A percentile compares a stretch with the other conserved stretches of the same genome.
phyloP scores from a whole-genome alignment of 1,140 invertebrate genomes.

The Zaprionus taronus region DNA sequence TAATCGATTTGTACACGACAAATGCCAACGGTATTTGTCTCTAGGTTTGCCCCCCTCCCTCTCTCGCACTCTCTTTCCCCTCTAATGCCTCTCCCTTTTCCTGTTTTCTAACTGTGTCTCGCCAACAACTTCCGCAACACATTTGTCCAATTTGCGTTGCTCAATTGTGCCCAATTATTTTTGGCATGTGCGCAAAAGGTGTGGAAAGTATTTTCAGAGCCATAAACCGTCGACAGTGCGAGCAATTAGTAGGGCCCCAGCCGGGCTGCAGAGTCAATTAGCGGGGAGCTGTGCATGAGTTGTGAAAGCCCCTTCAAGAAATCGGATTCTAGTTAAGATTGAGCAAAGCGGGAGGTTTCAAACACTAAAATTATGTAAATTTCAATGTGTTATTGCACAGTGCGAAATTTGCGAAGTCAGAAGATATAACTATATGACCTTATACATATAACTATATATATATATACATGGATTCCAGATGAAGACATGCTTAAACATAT shows the following conservation, averaged over 20 bases:
- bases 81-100: not conserved
- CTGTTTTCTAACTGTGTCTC: conserved; percentile 29
- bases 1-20: conserved; percentile 51
- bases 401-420: not conserved
- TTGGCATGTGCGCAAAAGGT: conserved; percentile 64
- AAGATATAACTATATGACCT: too few relatives aligned
- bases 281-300: conserved; percentile 4
- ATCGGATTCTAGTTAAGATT: not conserved
- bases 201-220: conserved; percentile 72
- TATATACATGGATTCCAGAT: too few relatives aligned
- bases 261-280: conserved; percentile 54
- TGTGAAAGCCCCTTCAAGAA: conserved; percentile 19
- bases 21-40: conserved; percentile 53
- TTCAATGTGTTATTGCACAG: not conserved
- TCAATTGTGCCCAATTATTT: conserved; percentile 79
- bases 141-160: conserved; percentile 76
- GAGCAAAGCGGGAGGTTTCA: not conserved
- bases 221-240: conserved; percentile 62
- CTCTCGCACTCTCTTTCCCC: not conserved
- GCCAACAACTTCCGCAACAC: conserved; percentile 75
- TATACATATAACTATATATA: too few relatives aligned
- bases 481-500: too few relatives aligned
- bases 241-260: conserved; percentile 52
- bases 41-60: conserved; percentile 1
- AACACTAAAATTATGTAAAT: not conserved